These are phyloP conservation scores for Scomberomorus guttatus DNA, from an alignment of 2,797 vertebrate species.

Conservation along the genomic window DNA sequence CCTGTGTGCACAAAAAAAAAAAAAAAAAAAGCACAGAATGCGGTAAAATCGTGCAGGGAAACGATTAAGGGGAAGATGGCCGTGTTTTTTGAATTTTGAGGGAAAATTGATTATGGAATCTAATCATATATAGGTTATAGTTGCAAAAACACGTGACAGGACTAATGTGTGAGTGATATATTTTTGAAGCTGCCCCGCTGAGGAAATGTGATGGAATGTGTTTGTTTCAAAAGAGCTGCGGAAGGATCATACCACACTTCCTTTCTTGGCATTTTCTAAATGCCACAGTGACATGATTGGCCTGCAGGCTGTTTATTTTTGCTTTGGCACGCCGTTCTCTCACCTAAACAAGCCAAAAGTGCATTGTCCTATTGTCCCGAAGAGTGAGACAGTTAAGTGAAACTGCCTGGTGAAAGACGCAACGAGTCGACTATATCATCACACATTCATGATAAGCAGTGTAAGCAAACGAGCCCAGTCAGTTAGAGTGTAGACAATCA, in stretches of 20 bases:
- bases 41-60: slow-evolving; percentile 66
- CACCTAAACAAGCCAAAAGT: not conserved
- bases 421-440: not conserved
- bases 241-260: slow-evolving; percentile 37
- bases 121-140: not conserved
- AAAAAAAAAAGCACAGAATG: slow-evolving; percentile 62
- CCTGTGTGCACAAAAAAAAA: slow-evolving; percentile 35
- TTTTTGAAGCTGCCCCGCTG: slow-evolving; percentile 22
- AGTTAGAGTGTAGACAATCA: not conserved
- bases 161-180: slow-evolving; percentile 7
- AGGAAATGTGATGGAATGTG: slow-evolving; percentile 69
- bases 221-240: slow-evolving; percentile 38
- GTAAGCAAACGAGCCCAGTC: slow-evolving; percentile 1
- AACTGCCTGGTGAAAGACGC: not conserved
- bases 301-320: not conserved
- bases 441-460: not conserved
- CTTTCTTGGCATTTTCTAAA: slow-evolving; percentile 18
- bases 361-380: not conserved
- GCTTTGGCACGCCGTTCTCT: not conserved
- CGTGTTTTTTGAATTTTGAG: slow-evolving; percentile 51
- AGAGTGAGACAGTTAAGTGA: not conserved
- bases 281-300: slow-evolving; percentile 13
- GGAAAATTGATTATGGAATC: not conserved
- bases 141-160: slow-evolving; percentile 15
- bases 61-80: slow-evolving; percentile 21